Evolutionary conservation across 2,113 vertebrate genomes (phyloP).

Genomic region (Oplegnathus fasciatus): DNA sequence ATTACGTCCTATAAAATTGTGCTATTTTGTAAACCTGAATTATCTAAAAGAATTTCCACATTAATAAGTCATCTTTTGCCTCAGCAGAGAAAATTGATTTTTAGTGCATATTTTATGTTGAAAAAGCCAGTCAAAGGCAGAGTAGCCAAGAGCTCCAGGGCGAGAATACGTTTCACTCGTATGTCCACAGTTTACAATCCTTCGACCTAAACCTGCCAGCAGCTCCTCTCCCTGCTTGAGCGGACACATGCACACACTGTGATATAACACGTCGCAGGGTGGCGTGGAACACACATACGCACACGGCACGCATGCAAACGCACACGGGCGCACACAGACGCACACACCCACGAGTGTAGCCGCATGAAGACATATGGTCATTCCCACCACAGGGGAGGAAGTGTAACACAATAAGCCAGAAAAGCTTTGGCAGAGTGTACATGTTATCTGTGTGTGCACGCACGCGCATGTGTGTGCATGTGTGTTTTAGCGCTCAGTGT

Average conservation of each 20-base stretch:
- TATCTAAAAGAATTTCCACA: background rate
- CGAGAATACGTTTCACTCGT: background rate
- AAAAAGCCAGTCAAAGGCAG: background rate
- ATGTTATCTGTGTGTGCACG: conserved; percentile 28
- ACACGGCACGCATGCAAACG: background rate
- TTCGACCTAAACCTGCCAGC: conserved; percentile 33
- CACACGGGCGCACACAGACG: background rate
- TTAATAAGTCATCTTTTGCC: background rate
- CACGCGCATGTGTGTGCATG: conserved; percentile 3
- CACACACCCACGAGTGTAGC: conserved; percentile 46
- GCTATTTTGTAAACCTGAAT: conserved; percentile 17
- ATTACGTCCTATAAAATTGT: background rate
- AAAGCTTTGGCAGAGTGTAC: conserved; percentile 58
- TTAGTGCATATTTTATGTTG: conserved; percentile 4
- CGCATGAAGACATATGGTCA: conserved; percentile 75
- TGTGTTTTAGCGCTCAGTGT: conserved; percentile 48
- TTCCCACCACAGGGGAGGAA: conserved; percentile 55
- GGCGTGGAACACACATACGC: conserved; percentile 20
- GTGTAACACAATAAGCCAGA: conserved; percentile 46
- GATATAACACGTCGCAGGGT: conserved; percentile 58
- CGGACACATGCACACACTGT: conserved; percentile 44
- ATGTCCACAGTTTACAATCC: conserved; percentile 1
- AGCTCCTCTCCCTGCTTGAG: conserved; percentile 57
- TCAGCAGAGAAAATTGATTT: background rate
- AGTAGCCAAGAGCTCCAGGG: background rate